Evolutionary conservation across 2,888 invertebrate genomes (phyloP).

Genomic region (Philopedon plagiatum): DNA sequence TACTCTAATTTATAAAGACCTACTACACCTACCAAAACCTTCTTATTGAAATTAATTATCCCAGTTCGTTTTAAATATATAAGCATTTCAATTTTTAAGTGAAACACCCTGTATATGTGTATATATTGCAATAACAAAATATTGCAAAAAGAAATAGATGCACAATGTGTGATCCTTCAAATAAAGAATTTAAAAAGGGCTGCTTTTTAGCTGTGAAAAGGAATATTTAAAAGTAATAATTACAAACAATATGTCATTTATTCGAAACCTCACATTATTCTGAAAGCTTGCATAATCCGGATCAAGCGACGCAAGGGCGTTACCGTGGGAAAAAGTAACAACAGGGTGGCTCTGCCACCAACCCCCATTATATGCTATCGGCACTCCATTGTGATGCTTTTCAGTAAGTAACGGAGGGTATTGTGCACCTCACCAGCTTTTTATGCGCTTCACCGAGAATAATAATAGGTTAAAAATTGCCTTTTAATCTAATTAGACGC

Average conservation of each 20-base stretch:
- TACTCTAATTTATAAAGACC: too few relatives aligned
- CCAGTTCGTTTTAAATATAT: too few relatives aligned
- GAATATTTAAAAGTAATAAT: neutral
- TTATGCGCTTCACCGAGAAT: conserved; percentile 40
- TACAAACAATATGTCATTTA: conserved; percentile 21
- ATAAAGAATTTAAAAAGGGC: too few relatives aligned
- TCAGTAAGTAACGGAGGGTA: conserved; percentile 31
- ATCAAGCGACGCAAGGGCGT: conserved; percentile 52
- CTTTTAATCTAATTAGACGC: conserved; percentile 49
- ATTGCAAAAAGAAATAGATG: too few relatives aligned
- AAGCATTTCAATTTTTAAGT: too few relatives aligned
- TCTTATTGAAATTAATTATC: too few relatives aligned
- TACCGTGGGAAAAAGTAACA: conserved; percentile 59
- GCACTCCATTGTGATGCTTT: conserved; percentile 56
- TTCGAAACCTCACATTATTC: conserved; percentile 26
- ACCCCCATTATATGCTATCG: conserved; percentile 57
- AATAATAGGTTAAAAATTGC: conserved; percentile 48
- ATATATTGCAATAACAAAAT: too few relatives aligned
- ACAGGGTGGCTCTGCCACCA: conserved; percentile 53
- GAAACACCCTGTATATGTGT: too few relatives aligned
- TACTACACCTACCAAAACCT: too few relatives aligned
- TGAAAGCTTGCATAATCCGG: conserved; percentile 41
- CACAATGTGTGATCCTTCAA: too few relatives aligned
- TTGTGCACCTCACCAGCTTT: conserved; percentile 43
- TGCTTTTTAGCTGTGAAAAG: too few relatives aligned